These are phyloP conservation scores for Mus minutoides DNA, from an alignment of 2,797 vertebrate genomes.

Conservation along the genomic window DNA sequence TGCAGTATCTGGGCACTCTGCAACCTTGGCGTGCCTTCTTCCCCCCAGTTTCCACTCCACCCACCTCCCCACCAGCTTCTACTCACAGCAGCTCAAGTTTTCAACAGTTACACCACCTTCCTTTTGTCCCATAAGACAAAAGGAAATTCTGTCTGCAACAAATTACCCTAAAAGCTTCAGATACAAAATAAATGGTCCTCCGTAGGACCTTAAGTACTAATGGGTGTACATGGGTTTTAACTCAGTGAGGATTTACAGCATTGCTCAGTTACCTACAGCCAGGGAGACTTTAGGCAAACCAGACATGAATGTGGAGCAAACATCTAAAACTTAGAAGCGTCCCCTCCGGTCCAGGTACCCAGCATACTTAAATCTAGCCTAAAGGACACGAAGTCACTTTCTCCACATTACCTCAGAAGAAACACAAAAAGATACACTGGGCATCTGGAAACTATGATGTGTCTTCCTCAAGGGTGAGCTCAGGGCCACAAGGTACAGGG, in stretches of 20 bases:
- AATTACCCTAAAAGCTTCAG: constrained; percentile 63
- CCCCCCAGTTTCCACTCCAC: constrained; percentile 29
- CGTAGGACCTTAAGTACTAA: constrained; percentile 44
- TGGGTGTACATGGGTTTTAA: constrained; percentile 16
- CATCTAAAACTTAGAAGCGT: constrained; percentile 40
- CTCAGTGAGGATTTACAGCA: constrained; percentile 48
- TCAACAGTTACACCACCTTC: constrained; percentile 52
- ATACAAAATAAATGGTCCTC: constrained; percentile 40
- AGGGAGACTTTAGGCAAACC: constrained; percentile 64
- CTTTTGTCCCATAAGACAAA: constrained; percentile 52
- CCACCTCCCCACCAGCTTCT: not conserved
- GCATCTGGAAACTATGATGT: constrained; percentile 61
- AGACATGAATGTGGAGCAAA: constrained; percentile 40
- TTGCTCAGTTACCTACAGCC: constrained; percentile 23
- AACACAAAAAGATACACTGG: constrained; percentile 65
- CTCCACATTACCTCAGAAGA: constrained; percentile 12
- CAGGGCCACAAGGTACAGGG: constrained; percentile 46
- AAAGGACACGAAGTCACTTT: constrained; percentile 46
- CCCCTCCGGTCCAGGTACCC: not conserved
- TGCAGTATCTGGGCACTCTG: constrained; percentile 8
- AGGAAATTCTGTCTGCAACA: constrained; percentile 60
- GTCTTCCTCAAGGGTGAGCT: constrained; percentile 60
- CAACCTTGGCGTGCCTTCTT: constrained; percentile 44
- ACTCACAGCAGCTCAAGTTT: constrained; percentile 52
- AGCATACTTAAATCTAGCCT: constrained; percentile 33